Percentiles rank a stretch among this genome's conserved stretches.
phyloP scores from a whole-genome alignment of 2,113 vertebrate species.

The Ciconia boyciana region DNA sequence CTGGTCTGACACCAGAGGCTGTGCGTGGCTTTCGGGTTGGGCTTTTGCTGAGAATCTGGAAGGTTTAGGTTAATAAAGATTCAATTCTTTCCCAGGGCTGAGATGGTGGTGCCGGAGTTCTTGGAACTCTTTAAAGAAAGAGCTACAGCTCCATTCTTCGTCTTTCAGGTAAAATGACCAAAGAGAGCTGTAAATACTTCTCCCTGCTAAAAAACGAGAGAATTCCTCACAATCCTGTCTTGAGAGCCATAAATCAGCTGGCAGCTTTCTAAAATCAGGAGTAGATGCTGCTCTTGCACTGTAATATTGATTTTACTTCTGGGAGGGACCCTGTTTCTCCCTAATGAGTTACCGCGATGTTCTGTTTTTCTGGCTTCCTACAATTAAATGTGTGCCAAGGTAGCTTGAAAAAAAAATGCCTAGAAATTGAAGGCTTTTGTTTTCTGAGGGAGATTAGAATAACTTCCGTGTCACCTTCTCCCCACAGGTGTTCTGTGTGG shows the following conservation, averaged over 20 bases:
- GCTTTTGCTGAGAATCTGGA: background rate
- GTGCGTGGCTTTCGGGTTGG: background rate
- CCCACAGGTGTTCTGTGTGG: slow-evolving; percentile 91
- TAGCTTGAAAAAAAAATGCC: background rate
- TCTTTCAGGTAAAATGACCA: slow-evolving; percentile 85
- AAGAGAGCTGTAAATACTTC: background rate
- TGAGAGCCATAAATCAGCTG: background rate
- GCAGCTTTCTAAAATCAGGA: background rate
- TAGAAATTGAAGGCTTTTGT: too few relatives aligned
- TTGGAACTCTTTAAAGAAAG: slow-evolving; percentile 92
- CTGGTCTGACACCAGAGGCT: background rate
- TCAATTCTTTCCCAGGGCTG: slow-evolving; percentile 72
- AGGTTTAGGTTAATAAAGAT: background rate
- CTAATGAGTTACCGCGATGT: background rate
- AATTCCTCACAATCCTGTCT: background rate
- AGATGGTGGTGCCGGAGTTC: slow-evolving; percentile 97
- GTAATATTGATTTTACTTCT: background rate
- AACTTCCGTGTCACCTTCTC: background rate
- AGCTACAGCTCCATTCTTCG: slow-evolving; percentile 95
- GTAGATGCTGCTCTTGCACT: too few relatives aligned
- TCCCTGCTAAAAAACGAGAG: background rate
- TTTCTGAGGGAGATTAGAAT: background rate
- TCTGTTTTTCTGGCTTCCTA: background rate
- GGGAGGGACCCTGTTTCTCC: background rate
- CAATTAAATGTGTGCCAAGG: background rate